phyloP scores from a whole-genome alignment of 2,113 vertebrate species.

The Fregetta grallaria region DNA sequence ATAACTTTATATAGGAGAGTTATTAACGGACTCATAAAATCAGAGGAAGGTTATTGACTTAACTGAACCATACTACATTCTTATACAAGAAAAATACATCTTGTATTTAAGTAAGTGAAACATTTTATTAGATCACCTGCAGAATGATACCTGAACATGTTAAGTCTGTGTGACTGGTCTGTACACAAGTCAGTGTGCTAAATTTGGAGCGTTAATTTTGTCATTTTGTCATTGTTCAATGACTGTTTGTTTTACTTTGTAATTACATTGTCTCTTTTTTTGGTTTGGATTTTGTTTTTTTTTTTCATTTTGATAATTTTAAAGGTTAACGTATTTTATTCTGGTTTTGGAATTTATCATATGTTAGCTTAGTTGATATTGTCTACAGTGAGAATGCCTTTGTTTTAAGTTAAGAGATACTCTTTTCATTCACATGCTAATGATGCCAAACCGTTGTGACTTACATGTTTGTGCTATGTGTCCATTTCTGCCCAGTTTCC shows the following conservation, averaged over 20 bases:
- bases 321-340: neutral
- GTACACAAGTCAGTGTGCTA: neutral
- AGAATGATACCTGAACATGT: neutral
- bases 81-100: neutral
- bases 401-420: neutral
- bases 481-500: neutral
- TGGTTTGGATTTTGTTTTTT: accelerated
- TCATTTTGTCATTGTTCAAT: neutral
- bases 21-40: neutral
- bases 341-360: neutral
- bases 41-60: neutral
- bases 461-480: neutral
- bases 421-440: neutral
- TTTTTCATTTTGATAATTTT: neutral
- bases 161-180: neutral
- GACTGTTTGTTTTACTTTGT: neutral
- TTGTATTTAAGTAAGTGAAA: neutral
- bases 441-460: neutral
- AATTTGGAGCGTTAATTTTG: neutral
- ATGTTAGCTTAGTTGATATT: neutral
- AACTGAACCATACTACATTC: neutral
- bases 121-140: neutral
- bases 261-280: neutral
- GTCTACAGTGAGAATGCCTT: neutral
- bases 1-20: neutral